Conservation (phyloP, 92 coral and sea anemone species). For the Scolanthus callimorphus region DNA sequence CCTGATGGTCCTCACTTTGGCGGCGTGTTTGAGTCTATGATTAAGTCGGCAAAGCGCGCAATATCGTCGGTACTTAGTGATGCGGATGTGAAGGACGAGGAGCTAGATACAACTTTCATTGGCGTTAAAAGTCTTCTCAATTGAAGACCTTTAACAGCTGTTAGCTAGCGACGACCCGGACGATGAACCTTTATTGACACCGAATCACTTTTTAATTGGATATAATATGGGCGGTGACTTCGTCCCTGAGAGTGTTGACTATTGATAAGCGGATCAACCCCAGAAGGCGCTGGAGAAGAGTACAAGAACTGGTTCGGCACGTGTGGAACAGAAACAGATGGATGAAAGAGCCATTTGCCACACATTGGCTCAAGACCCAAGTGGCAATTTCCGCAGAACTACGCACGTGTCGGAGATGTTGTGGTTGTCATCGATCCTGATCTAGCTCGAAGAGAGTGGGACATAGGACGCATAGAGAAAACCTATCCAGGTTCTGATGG, state of each 20-base stretch:
- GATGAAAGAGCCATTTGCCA: conserved; percentile 39
- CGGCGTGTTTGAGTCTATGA: too few species aligned
- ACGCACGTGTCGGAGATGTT: conserved; percentile 25
- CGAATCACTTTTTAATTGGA: conserved; percentile 39
- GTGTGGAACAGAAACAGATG: conserved; percentile 41
- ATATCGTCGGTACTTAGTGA: too few species aligned
- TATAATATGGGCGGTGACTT: conserved; percentile 7
- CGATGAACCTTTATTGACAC: conserved; percentile 34
- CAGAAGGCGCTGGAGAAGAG: conserved; percentile 30
- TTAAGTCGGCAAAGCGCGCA: too few species aligned
- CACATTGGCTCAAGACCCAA: conserved; percentile 35
- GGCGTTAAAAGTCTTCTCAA: too few species aligned
- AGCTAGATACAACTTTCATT: too few species aligned
- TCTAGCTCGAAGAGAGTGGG: conserved; percentile 32
- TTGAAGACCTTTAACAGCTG: too few species aligned
- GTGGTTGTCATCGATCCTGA: conserved; percentile 30
- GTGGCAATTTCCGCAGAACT: conserved; percentile 10
- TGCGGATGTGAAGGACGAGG: too few species aligned
- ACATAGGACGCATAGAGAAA: conserved; percentile 13
- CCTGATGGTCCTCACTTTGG: too few species aligned
- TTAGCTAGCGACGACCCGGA: too few species aligned
- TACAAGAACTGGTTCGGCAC: conserved; percentile 31
- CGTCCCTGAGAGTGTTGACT: conserved; percentile 12
- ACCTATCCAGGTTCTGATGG: conserved; percentile 21
- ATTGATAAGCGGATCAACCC: conserved; percentile 7